These are phyloP conservation scores for Drosophila nigricruria DNA, from an alignment of 2,888 invertebrate genomes.

Conservation along the genomic window DNA sequence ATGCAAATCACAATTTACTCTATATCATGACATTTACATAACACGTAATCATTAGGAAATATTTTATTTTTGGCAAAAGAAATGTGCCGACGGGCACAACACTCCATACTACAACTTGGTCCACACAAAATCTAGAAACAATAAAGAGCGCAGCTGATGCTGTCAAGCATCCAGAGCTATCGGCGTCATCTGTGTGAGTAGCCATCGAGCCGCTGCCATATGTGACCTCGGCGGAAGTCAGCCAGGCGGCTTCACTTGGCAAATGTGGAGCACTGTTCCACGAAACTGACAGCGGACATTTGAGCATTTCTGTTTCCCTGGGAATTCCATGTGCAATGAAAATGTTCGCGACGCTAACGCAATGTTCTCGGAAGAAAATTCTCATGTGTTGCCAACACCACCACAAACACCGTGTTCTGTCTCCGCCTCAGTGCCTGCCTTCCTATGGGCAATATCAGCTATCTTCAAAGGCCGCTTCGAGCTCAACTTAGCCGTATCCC, in stretches of 20 bases:
- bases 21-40: neutral
- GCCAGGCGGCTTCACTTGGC: slow-evolving; percentile 27
- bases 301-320: slow-evolving; percentile 47
- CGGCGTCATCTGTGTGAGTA: slow-evolving; percentile 12
- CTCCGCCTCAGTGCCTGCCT: slow-evolving; percentile 24
- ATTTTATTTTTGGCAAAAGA: neutral
- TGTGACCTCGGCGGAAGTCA: slow-evolving; percentile 60
- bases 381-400: slow-evolving; percentile 51
- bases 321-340: slow-evolving; percentile 67
- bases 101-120: neutral
- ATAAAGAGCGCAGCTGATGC: slow-evolving; percentile 34
- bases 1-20: neutral
- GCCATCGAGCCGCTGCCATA: slow-evolving; percentile 31
- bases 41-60: neutral
- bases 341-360: slow-evolving; percentile 66
- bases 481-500: slow-evolving; percentile 17
- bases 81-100: slow-evolving; percentile 28
- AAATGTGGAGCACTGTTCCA: slow-evolving; percentile 73
- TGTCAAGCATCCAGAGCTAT: slow-evolving; percentile 10
- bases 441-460: slow-evolving; percentile 47
- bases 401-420: slow-evolving; percentile 25
- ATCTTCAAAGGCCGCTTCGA: slow-evolving; percentile 35
- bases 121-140: slow-evolving; percentile 7
- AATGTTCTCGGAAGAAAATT: slow-evolving; percentile 66
- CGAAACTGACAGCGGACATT: slow-evolving; percentile 46